These are phyloP conservation scores for Plecturocebus donacophilus DNA, from an alignment of 2,113 vertebrate species.

Conservation along the genomic window DNA sequence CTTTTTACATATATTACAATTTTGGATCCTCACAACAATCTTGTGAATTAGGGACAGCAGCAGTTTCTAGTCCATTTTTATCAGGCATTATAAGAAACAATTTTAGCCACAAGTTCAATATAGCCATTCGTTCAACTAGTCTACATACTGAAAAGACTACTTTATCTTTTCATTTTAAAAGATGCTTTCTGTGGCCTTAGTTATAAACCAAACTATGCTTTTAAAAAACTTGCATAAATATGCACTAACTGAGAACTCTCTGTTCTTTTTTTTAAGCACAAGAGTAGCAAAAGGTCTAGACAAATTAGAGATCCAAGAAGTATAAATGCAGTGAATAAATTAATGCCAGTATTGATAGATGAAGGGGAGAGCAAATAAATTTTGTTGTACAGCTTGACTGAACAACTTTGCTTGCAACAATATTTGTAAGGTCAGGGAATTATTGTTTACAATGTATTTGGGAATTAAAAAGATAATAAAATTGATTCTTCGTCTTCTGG, in stretches of 20 bases:
- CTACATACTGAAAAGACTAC: slow-evolving; percentile 38
- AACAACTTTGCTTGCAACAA: slow-evolving; percentile 17
- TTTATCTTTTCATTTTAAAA: slow-evolving; percentile 58
- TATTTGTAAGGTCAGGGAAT: background rate
- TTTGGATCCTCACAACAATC: slow-evolving; percentile 8
- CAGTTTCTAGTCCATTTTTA: slow-evolving; percentile 27
- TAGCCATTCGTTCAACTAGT: slow-evolving; percentile 20
- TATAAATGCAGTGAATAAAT: slow-evolving; percentile 65
- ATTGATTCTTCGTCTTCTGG: background rate
- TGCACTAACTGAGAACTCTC: background rate
- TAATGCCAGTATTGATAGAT: slow-evolving; percentile 49
- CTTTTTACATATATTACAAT: background rate
- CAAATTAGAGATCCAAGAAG: slow-evolving; percentile 54
- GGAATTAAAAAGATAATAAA: slow-evolving; percentile 42
- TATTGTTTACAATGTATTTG: slow-evolving; percentile 35
- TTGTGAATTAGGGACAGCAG: background rate
- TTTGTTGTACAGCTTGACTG: slow-evolving; percentile 27
- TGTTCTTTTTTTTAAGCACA: slow-evolving; percentile 14
- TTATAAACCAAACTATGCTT: slow-evolving; percentile 11
- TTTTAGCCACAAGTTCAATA: slow-evolving; percentile 10
- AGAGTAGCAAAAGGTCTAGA: slow-evolving; percentile 20
- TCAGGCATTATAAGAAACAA: background rate
- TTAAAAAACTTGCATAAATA: slow-evolving; percentile 28
- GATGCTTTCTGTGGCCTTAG: background rate
- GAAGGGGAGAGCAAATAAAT: background rate